Evolutionary conservation across 1,140 invertebrate genomes (phyloP), one percentile per base, ranked within the genome.

Genomic region (Uloborus diversus): DNA sequence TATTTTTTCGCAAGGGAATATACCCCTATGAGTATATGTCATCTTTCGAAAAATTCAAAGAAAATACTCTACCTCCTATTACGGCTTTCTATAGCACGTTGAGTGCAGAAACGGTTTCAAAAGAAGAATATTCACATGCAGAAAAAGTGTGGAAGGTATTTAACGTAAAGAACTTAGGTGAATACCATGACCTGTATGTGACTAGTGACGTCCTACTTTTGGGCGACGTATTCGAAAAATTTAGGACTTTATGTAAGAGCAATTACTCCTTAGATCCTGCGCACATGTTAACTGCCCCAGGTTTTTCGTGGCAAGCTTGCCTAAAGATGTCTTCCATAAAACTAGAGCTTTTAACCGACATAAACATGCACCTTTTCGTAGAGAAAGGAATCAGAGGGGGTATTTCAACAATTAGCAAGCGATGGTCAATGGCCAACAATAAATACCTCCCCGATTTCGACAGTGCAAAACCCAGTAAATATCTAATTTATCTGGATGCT

Each of bases 111-210:
- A 28, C 7, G 30, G 5, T 2, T 27, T 20, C 27, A 25, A 27
- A 1, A 47, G 30, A 51, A 49, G 65, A 53, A 3, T 69, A 69
- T 32, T 1, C 17, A 1, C 42, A 69, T n/a, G 65, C 27, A 2
- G 13, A 69, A 23, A 17, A 0, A 28, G 42, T 69, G 47, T 69
- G 65, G 65, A 69, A 11, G 27, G 17, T 2, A 1, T 69, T 69
- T 25, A 33, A 53, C 5, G 17, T 69, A 17, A 2, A 51, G 0
- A 51, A 51, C 7, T 17, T 71, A 13, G 69, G 51, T 0, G 69
- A 71, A 25, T 71, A 59, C 28, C 69, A 33, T 28, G 51, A 59
- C n/a, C 53, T 71, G 7, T 65, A 65, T 2, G 62, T 35, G 30
- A 37, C 9, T 3, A 2, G 11, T 11, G 62, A 65, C 42, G 23